Evolutionary conservation across 2,888 invertebrate genomes (phyloP).

Genomic region (Sabatieria punctata): DNA sequence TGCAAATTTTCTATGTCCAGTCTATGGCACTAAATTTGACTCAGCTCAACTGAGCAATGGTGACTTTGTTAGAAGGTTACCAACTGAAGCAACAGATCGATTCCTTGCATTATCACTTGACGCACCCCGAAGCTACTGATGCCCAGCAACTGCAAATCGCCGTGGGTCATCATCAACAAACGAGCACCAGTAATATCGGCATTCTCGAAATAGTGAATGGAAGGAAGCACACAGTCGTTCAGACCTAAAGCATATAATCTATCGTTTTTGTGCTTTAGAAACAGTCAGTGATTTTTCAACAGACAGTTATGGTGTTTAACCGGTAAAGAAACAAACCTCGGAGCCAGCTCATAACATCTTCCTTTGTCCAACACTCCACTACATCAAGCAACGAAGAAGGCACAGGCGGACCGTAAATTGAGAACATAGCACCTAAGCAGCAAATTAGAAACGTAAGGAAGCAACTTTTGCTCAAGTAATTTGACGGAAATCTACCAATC

Average conservation of each 20-base stretch:
- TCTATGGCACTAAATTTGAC: conserved; percentile 60
- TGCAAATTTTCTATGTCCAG: conserved; percentile 78
- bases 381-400: too few relatives aligned
- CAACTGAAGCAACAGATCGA: conserved; percentile 70
- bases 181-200: conserved; percentile 63
- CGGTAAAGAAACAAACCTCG: too few relatives aligned
- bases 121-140: conserved; percentile 76
- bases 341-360: too few relatives aligned
- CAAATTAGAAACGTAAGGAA: too few relatives aligned
- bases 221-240: conserved; percentile 57
- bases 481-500: too few relatives aligned
- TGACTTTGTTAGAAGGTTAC: conserved; percentile 42
- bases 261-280: too few relatives aligned
- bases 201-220: conserved; percentile 56
- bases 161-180: conserved; percentile 63
- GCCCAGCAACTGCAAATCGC: conserved; percentile 70
- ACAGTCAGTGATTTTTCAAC: too few relatives aligned
- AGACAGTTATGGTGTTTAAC: too few relatives aligned
- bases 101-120: conserved; percentile 75
- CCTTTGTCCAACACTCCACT: too few relatives aligned
- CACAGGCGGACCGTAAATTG: too few relatives aligned
- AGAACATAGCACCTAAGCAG: too few relatives aligned
- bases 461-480: too few relatives aligned
- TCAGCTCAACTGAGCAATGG: conserved; percentile 1
- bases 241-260: conserved; percentile 49